Conservation (phyloP, 2,888 invertebrate species). For the Aproaerema taeniolella region DNA sequence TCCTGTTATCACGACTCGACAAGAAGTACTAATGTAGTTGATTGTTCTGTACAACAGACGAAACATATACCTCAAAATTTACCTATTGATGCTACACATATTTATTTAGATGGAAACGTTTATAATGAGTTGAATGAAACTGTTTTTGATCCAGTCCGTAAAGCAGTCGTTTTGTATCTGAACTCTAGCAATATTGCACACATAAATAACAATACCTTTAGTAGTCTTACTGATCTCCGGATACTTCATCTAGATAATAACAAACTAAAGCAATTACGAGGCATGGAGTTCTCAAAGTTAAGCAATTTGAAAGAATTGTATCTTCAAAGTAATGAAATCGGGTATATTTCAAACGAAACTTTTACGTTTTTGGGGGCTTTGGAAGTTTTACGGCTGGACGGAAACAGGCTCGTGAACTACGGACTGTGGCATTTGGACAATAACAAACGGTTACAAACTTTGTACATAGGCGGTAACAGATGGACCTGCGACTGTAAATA, state of each 20-base stretch:
- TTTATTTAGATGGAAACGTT: conserved; percentile 94
- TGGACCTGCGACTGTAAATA: conserved; percentile 96
- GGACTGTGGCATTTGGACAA: conserved; percentile 87
- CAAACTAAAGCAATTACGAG: conserved; percentile 84
- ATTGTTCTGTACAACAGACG: conserved; percentile 89
- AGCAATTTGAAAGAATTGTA: conserved; percentile 89
- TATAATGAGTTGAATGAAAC: conserved; percentile 83
- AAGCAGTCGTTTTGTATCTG: conserved; percentile 84
- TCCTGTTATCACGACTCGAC: conserved; percentile 96
- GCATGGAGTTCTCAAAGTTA: conserved; percentile 90
- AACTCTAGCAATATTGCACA: conserved; percentile 88
- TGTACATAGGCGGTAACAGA: conserved; percentile 87
- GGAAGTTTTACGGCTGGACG: conserved; percentile 89
- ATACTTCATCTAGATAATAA: conserved; percentile 92
- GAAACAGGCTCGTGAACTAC: conserved; percentile 88
- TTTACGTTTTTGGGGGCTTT: conserved; percentile 86
- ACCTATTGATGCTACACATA: conserved; percentile 94
- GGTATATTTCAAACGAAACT: conserved; percentile 87
- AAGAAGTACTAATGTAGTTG: conserved; percentile 94
- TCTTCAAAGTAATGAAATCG: conserved; percentile 90
- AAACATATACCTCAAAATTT: conserved; percentile 86
- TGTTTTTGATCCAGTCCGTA: conserved; percentile 58
- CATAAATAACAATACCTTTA: conserved; percentile 92
- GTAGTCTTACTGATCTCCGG: conserved; percentile 85
- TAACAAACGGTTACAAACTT: conserved; percentile 83